A percentile compares a stretch with the other conserved stretches of the same genome.
These are phyloP conservation scores for Chiropotes sagulatus DNA, from an alignment of 2,797 vertebrate species.

Conservation along the genomic window DNA sequence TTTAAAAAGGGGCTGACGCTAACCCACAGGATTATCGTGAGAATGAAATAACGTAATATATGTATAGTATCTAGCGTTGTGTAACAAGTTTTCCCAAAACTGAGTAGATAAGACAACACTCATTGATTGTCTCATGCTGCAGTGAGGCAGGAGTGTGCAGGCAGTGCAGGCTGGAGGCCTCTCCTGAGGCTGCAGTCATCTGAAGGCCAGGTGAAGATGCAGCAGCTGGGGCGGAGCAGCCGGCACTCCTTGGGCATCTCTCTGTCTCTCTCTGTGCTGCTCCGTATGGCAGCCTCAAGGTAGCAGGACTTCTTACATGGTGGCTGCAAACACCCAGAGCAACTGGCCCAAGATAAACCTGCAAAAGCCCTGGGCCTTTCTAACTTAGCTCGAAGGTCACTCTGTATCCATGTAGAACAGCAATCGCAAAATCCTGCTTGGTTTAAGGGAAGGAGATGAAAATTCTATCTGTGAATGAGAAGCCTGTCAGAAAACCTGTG, in stretches of 20 bases:
- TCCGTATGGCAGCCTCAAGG: neutral
- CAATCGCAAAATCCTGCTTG: neutral
- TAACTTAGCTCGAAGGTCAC: neutral
- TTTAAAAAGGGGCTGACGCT: neutral
- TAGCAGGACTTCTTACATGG: neutral
- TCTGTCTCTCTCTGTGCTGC: neutral
- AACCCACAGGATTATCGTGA: neutral
- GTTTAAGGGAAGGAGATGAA: neutral
- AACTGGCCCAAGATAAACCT: neutral
- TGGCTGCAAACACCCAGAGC: neutral
- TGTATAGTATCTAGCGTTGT: neutral
- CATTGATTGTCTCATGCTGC: neutral
- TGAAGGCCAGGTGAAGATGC: neutral
- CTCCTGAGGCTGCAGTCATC: neutral
- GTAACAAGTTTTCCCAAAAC: no score
- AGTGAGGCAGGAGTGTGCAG: neutral
- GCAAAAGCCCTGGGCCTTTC: neutral
- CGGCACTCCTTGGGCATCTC: accelerated
- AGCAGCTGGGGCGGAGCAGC: neutral
- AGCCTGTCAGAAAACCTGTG: neutral
- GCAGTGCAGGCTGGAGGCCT: neutral
- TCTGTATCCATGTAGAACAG: neutral
- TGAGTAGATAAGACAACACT: neutral
- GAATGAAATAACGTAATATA: neutral
- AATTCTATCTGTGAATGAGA: neutral